A percentile compares a stretch with the other conserved stretches of the same genome.
Conservation (phyloP, 2,797 vertebrate genomes). For the Anas bahamensis region DNA sequence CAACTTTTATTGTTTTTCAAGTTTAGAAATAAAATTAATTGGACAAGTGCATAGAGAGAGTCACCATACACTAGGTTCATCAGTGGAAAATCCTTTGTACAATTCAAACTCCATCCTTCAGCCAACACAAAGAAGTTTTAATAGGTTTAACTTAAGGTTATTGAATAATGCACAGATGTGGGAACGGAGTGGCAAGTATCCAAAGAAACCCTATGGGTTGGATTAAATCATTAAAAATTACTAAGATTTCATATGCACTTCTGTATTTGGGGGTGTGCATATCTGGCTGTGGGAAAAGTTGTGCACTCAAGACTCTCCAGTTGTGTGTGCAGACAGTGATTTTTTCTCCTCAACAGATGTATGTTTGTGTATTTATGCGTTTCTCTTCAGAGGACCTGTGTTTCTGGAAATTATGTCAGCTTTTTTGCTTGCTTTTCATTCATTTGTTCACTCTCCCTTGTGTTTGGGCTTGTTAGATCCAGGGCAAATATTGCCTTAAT, state of each 20-base stretch:
- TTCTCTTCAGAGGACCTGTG: neutral
- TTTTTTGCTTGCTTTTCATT: neutral
- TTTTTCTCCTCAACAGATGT: neutral
- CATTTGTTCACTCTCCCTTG: neutral
- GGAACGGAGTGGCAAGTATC: neutral
- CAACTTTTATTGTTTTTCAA: neutral
- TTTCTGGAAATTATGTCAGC: neutral
- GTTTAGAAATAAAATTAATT: conserved; percentile 60
- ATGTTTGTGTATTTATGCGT: neutral
- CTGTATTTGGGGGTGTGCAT: neutral
- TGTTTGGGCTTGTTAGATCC: neutral
- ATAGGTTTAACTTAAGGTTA: conserved; percentile 2
- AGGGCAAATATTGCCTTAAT: neutral
- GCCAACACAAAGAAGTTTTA: conserved; percentile 14
- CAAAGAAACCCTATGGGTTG: neutral
- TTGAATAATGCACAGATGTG: conserved; percentile 1
- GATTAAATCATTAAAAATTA: neutral
- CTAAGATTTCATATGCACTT: neutral
- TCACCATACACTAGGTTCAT: neutral
- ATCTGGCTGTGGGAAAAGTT: neutral
- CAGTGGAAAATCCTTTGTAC: conserved; percentile 30
- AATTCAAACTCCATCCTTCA: neutral
- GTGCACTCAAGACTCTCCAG: fast-evolving
- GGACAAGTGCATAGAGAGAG: neutral
- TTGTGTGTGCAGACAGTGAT: neutral